phyloP scores from a whole-genome alignment of 2,797 vertebrate species.

The Aselliscus stoliczkanus region DNA sequence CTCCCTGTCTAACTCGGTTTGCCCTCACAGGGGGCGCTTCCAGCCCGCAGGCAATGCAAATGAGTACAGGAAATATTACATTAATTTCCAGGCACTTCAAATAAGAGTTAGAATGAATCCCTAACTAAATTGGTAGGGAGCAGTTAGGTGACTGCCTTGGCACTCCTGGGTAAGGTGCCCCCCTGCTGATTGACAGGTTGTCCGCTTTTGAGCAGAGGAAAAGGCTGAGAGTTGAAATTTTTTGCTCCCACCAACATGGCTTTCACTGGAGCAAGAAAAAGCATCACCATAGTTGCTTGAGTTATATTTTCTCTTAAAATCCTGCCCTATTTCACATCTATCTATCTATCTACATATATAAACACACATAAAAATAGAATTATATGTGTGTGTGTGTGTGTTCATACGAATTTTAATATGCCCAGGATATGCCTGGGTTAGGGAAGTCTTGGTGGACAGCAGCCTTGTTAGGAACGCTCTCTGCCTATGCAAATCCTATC shows the following conservation, averaged over 20 bases:
- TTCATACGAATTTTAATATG: not conserved
- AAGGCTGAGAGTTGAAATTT: constrained; percentile 36
- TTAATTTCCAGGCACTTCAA: constrained; percentile 75
- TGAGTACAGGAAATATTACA: constrained; percentile 73
- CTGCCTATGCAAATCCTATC: not conserved
- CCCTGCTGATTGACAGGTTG: constrained; percentile 68
- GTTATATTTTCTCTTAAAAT: constrained; percentile 43
- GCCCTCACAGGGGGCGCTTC: constrained; percentile 68
- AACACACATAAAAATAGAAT: not conserved
- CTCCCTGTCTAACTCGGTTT: constrained; percentile 61
- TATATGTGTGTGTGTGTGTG: not conserved
- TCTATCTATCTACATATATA: no score
- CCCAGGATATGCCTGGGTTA: not conserved
- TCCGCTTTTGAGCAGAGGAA: not conserved
- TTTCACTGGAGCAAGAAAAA: constrained; percentile 29
- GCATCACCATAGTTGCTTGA: not conserved
- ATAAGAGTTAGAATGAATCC: constrained; percentile 67
- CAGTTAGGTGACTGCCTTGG: constrained; percentile 70
- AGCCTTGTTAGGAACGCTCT: not conserved
- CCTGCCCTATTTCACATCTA: not conserved
- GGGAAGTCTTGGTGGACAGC: not conserved
- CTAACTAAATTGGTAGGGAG: constrained; percentile 71
- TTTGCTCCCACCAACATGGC: not conserved
- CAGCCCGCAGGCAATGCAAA: constrained; percentile 75
- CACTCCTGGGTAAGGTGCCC: constrained; percentile 51